These are phyloP conservation scores for Sebastes trivittatus DNA, from an alignment of 2,797 vertebrate genomes.

Conservation along the genomic window DNA sequence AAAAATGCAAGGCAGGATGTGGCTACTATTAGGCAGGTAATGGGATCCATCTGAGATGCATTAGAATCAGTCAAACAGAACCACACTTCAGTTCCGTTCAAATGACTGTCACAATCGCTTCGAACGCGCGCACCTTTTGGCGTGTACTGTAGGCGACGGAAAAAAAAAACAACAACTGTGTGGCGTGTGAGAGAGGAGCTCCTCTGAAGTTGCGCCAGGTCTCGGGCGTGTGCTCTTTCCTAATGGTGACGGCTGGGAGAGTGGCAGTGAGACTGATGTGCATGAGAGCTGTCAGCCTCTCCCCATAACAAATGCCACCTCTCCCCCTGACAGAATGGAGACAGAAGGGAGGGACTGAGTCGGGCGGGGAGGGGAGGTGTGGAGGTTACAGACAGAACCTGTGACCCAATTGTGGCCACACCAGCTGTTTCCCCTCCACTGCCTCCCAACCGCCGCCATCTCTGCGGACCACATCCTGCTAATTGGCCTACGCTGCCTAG, in stretches of 20 bases:
- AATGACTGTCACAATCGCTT: constrained; percentile 70
- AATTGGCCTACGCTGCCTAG: constrained; percentile 76
- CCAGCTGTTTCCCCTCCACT: constrained; percentile 79
- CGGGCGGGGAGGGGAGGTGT: constrained; percentile 35
- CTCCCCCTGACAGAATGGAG: constrained; percentile 68
- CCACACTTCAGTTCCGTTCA: constrained; percentile 69
- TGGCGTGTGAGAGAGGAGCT: constrained; percentile 47
- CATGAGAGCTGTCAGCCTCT: constrained; percentile 76
- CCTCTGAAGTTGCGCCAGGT: constrained; percentile 70
- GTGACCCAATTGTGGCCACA: constrained; percentile 80
- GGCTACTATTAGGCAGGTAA: constrained; percentile 77
- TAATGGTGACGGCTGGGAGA: constrained; percentile 76
- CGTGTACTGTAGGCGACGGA: constrained; percentile 42
- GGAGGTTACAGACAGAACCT: constrained; percentile 74
- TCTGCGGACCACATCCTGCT: constrained; percentile 79
- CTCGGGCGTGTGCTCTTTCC: constrained; percentile 67
- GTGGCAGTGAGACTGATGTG: constrained; percentile 75
- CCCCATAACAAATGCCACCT: constrained; percentile 74
- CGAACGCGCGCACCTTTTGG: constrained; percentile 54
- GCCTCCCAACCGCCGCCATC: constrained; percentile 67
- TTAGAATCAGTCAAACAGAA: constrained; percentile 78
- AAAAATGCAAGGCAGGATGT: constrained; percentile 65
- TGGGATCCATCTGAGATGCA: constrained; percentile 76
- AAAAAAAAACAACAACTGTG: background rate
- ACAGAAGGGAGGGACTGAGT: constrained; percentile 53